A percentile compares a stretch with the other conserved stretches of the same genome.
phyloP scores from a whole-genome alignment of 2,113 vertebrate species.

The Halcyon senegalensis region DNA sequence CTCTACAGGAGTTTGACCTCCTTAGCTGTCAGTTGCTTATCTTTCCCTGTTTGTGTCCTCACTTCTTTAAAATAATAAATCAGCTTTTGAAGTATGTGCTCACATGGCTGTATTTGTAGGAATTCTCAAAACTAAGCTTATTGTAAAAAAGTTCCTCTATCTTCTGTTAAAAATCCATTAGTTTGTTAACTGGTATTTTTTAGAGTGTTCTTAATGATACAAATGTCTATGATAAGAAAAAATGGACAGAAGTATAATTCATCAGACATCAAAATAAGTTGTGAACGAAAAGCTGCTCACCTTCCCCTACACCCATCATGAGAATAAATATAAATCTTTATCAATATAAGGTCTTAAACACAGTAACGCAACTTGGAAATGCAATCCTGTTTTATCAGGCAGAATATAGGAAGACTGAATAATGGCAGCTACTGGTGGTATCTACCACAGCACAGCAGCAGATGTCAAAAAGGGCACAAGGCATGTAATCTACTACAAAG shows the following conservation, averaged over 20 bases:
- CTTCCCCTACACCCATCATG: neutral
- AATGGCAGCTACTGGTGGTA: neutral
- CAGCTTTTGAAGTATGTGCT: neutral
- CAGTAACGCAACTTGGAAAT: neutral
- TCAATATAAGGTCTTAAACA: neutral
- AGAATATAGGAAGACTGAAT: neutral
- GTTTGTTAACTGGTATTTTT: neutral
- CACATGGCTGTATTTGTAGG: neutral
- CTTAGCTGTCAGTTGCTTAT: neutral
- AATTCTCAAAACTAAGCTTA: neutral
- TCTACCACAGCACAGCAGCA: neutral
- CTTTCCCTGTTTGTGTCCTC: neutral
- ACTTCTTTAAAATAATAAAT: neutral
- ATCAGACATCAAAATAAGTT: neutral
- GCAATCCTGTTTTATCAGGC: neutral
- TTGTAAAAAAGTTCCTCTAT: neutral
- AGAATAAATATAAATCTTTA: neutral
- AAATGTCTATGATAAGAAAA: neutral
- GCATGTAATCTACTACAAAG: neutral
- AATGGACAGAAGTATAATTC: neutral
- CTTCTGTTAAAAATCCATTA: neutral
- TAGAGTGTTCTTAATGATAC: neutral
- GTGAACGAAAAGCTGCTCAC: neutral
- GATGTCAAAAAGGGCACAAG: neutral
- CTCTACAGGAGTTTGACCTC: neutral